phyloP scores from a whole-genome alignment of 2,888 invertebrate species.

The Cyclophora punctaria region DNA sequence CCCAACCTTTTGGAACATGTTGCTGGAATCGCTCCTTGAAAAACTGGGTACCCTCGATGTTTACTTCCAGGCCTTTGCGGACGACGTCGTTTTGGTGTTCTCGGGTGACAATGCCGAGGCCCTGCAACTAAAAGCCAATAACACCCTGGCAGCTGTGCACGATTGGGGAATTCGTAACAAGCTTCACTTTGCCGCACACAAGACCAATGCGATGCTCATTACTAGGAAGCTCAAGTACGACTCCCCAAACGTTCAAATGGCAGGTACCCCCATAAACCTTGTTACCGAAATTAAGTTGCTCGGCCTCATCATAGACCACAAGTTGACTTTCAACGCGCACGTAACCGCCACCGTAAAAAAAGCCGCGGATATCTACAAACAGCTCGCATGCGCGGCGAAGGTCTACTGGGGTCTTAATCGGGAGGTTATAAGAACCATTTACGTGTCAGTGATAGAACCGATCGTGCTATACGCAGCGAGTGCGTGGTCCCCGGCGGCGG shows the following conservation, averaged over 20 bases:
- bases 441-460: not conserved
- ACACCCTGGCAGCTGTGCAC: constrained; percentile 10
- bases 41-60: not conserved
- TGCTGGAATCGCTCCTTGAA: constrained; percentile 11
- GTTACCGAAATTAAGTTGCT: not conserved
- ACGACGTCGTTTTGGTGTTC: constrained; percentile 7
- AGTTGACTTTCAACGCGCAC: not conserved
- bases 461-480: not conserved
- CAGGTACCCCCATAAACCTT: too few species aligned
- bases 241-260: not conserved
- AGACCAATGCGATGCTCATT: not conserved
- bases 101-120: constrained; percentile 4
- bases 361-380: too few species aligned
- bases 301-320: not conserved
- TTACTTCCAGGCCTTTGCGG: constrained; percentile 13
- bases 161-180: constrained; percentile 5
- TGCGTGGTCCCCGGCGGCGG: constrained; percentile 1
- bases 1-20: constrained; percentile 14
- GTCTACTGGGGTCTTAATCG: too few species aligned
- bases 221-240: not conserved
- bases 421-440: too few species aligned
- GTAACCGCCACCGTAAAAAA: not conserved
- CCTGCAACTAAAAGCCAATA: constrained; percentile 7
- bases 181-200: not conserved
- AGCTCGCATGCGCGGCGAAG: too few species aligned